Percentiles rank a stretch among this genome's conserved stretches.
phyloP scores from a whole-genome alignment of 1,140 invertebrate genomes.

The Megalopta genalis region DNA sequence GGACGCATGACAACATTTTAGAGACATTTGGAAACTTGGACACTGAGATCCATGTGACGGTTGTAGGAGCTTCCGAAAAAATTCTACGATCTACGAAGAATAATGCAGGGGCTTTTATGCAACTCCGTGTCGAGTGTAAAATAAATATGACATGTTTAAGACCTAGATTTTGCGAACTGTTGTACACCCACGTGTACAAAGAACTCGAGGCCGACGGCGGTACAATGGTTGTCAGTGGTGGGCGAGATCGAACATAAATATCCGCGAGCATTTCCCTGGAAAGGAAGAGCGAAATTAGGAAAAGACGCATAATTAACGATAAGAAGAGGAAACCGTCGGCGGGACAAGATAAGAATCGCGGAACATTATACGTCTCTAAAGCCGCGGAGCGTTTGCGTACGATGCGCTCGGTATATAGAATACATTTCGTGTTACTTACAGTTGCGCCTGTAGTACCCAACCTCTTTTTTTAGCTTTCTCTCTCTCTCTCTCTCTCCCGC shows the following conservation, averaged over 20 bases:
- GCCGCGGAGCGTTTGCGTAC: slow-evolving; percentile 1
- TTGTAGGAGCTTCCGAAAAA: no score
- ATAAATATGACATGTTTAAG: no score
- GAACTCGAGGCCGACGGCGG: background rate
- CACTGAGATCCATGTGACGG: no score
- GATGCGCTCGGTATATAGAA: background rate
- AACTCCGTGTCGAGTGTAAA: no score
- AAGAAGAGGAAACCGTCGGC: background rate
- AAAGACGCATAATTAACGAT: slow-evolving; percentile 11
- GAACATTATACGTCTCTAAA: slow-evolving; percentile 16
- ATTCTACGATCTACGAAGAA: no score
- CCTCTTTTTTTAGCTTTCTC: background rate
- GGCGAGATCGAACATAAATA: background rate
- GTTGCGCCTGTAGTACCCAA: slow-evolving; percentile 9
- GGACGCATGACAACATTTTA: no score
- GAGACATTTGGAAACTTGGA: no score
- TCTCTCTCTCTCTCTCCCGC: background rate
- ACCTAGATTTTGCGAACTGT: no score
- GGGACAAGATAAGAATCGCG: background rate
- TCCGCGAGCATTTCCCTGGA: background rate
- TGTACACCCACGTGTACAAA: no score
- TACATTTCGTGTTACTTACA: slow-evolving; percentile 32
- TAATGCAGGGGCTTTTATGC: no score
- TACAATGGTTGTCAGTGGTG: background rate
- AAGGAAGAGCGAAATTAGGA: background rate